Conservation (phyloP, 1,140 invertebrate genomes). For the Mycetomoellerius zeteki region DNA sequence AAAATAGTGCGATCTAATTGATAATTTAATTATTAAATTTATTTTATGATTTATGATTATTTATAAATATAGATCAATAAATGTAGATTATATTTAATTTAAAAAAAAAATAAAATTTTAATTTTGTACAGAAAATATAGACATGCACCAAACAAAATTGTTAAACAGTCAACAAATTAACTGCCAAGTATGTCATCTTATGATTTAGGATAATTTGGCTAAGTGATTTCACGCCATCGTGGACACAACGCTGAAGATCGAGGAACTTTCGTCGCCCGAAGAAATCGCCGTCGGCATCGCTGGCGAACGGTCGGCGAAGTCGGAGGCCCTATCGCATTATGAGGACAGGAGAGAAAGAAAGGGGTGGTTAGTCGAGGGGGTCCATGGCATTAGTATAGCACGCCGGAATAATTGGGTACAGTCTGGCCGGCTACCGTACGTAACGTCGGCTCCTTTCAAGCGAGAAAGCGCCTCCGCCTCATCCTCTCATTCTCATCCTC, state of each 20-base stretch:
- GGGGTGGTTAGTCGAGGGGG: conserved; percentile 73
- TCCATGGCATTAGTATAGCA: conserved; percentile 84
- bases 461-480: conserved; percentile 53
- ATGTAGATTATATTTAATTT: not conserved
- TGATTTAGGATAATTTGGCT: conserved; percentile 23
- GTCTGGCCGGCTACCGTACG: conserved; percentile 84
- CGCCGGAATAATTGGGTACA: conserved; percentile 86
- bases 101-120: not conserved
- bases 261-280: conserved; percentile 17
- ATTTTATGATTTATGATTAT: not conserved
- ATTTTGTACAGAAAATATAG: not conserved
- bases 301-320: conserved; percentile 34
- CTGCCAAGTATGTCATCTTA: not conserved
- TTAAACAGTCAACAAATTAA: not conserved
- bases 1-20: not conserved
- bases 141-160: not conserved
- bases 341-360: conserved; percentile 64
- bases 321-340: conserved; percentile 66
- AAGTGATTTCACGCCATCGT: conserved; percentile 36
- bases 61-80: not conserved
- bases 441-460: conserved; percentile 83
- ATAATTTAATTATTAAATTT: not conserved
- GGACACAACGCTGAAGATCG: conserved; percentile 31
- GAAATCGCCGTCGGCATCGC: conserved; percentile 39
- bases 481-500: conserved; percentile 63